Evolutionary conservation across 2,888 invertebrate genomes (phyloP).

Genomic region (Scaptomyza caliginosa): DNA sequence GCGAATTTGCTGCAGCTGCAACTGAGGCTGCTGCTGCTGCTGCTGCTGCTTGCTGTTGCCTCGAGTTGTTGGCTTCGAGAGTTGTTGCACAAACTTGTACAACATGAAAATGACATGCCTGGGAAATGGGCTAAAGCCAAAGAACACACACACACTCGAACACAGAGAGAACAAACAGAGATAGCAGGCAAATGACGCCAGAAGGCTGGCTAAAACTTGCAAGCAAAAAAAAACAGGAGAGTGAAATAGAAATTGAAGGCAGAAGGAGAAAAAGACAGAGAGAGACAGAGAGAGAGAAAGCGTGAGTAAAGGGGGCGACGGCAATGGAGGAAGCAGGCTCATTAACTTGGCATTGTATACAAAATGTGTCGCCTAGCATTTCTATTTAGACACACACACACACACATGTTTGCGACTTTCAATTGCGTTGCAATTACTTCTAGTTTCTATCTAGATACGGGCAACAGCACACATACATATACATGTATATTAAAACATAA

Average conservation of each 20-base stretch:
- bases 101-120: conserved; percentile 70
- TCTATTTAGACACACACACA: conserved; percentile 10
- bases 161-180: not conserved
- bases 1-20: conserved; percentile 17
- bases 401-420: conserved; percentile 47
- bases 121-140: conserved; percentile 49
- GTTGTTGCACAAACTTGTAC: conserved; percentile 66
- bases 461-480: not conserved
- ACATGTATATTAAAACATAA: not conserved
- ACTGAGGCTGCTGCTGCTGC: not conserved
- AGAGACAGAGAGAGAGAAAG: not conserved
- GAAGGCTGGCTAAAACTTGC: conserved; percentile 28
- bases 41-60: conserved; percentile 13
- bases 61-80: conserved; percentile 59
- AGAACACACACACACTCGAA: conserved; percentile 18
- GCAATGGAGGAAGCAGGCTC: conserved; percentile 43
- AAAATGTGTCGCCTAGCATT: conserved; percentile 44
- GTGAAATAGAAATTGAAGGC: not conserved
- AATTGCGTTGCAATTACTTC: conserved; percentile 52
- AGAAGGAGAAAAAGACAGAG: not conserved
- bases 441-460: conserved; percentile 31
- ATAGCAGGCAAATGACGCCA: conserved; percentile 37
- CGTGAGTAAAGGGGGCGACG: not conserved
- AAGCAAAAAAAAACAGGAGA: not conserved
- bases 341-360: conserved; percentile 64